A percentile compares a stretch with the other conserved stretches of the same genome.
These are phyloP conservation scores for Gymnogyps californianus DNA, from an alignment of 2,113 vertebrate genomes.

Conservation along the genomic window DNA sequence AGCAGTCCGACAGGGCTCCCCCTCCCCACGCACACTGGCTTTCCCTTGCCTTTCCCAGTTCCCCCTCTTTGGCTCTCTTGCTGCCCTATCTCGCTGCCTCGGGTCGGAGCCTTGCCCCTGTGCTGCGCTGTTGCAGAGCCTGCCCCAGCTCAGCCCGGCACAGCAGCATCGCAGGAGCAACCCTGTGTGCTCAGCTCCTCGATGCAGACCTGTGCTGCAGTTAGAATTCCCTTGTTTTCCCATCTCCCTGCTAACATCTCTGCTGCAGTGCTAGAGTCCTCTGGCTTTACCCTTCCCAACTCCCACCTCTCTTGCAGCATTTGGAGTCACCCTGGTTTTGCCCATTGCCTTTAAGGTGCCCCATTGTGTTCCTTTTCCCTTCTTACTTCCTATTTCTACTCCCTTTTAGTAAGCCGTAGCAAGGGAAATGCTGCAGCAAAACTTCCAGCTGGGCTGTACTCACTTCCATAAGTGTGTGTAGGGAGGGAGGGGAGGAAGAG, in stretches of 20 bases:
- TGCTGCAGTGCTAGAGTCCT: background rate
- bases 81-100: accelerated
- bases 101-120: accelerated
- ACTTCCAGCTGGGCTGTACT: background rate
- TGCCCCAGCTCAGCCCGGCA: background rate
- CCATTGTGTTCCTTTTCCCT: background rate
- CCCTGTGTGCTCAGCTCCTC: background rate
- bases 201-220: background rate
- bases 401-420: background rate
- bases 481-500: background rate
- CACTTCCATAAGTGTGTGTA: background rate
- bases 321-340: background rate
- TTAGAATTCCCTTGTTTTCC: background rate
- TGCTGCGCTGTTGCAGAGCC: background rate
- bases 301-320: background rate
- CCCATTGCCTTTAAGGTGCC: background rate
- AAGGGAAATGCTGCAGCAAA: background rate
- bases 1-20: accelerated
- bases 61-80: background rate
- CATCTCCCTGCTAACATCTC: background rate
- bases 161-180: background rate
- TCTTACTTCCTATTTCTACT: background rate
- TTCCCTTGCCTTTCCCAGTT: background rate
- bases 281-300: background rate
- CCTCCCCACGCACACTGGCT: background rate